phyloP scores from a whole-genome alignment of 2,797 vertebrate genomes.

The Scolopax rusticola region DNA sequence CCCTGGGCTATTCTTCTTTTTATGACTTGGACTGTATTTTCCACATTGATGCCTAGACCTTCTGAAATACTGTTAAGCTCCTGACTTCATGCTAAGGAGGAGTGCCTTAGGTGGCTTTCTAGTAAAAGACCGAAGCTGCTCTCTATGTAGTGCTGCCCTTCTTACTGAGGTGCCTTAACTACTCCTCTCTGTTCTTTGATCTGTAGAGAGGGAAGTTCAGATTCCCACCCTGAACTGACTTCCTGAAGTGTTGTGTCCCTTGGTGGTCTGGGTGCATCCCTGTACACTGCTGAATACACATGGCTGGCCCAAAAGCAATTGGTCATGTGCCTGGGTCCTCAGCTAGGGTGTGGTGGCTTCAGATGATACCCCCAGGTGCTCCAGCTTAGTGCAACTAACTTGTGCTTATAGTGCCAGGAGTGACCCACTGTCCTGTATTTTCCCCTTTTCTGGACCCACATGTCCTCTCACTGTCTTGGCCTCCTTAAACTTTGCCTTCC shows the following conservation, averaged over 20 bases:
- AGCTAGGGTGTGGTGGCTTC: neutral
- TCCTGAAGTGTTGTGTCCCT: neutral
- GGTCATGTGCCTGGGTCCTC: neutral
- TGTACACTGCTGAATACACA: fast-evolving
- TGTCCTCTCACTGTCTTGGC: neutral
- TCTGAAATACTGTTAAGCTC: neutral
- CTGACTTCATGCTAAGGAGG: neutral
- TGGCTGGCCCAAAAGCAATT: neutral
- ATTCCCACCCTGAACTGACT: neutral
- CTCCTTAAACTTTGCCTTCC: neutral
- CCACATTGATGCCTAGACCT: neutral
- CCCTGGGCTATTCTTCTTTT: neutral
- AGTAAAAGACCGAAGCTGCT: neutral
- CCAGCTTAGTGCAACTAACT: neutral
- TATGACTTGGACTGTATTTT: neutral
- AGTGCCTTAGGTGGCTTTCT: neutral
- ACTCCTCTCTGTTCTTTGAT: neutral
- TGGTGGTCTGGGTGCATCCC: neutral
- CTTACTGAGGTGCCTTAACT: neutral
- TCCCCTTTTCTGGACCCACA: neutral
- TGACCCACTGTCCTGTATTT: neutral
- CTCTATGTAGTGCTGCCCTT: neutral
- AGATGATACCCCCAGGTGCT: fast-evolving
- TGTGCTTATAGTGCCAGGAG: fast-evolving
- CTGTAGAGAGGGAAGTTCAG: neutral